These are phyloP conservation scores for Ephialtes manifestator DNA, from an alignment of 2,888 invertebrate genomes.

Conservation along the genomic window DNA sequence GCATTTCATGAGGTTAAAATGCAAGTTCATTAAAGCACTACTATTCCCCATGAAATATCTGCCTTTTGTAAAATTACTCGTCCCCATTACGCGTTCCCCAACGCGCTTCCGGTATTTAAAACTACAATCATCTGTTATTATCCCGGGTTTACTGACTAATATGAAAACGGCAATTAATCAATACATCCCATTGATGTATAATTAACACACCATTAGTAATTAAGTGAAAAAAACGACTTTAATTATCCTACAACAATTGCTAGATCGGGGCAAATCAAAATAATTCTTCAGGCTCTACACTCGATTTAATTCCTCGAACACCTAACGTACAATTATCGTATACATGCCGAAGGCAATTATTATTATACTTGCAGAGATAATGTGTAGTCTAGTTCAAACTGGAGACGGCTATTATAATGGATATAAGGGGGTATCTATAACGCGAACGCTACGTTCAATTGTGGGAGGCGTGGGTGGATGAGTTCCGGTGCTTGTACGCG, in stretches of 20 bases:
- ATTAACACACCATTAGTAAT: constrained; percentile 6
- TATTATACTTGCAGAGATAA: constrained; percentile 55
- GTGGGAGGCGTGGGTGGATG: constrained; percentile 69
- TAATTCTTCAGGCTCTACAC: background rate
- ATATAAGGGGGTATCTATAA: constrained; percentile 62
- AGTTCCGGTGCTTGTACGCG: constrained; percentile 69
- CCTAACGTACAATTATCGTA: constrained; percentile 12
- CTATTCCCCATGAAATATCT: too few species aligned
- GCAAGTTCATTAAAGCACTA: too few species aligned
- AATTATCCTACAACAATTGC: background rate
- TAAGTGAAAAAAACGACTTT: background rate
- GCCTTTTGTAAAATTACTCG: too few species aligned
- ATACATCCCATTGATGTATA: background rate
- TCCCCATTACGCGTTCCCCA: background rate
- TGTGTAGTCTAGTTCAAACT: constrained; percentile 60
- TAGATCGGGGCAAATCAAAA: background rate
- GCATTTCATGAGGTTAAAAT: too few species aligned
- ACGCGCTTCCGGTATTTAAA: background rate
- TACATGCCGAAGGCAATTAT: constrained; percentile 42
- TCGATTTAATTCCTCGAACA: constrained; percentile 23
- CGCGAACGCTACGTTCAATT: constrained; percentile 65
- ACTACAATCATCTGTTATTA: background rate
- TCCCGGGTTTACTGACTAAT: background rate
- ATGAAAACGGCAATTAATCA: constrained; percentile 16
- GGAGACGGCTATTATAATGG: constrained; percentile 61